Evolutionary conservation across 2,797 vertebrate species (phyloP).

Genomic region (Pyrocephalus nanus): DNA sequence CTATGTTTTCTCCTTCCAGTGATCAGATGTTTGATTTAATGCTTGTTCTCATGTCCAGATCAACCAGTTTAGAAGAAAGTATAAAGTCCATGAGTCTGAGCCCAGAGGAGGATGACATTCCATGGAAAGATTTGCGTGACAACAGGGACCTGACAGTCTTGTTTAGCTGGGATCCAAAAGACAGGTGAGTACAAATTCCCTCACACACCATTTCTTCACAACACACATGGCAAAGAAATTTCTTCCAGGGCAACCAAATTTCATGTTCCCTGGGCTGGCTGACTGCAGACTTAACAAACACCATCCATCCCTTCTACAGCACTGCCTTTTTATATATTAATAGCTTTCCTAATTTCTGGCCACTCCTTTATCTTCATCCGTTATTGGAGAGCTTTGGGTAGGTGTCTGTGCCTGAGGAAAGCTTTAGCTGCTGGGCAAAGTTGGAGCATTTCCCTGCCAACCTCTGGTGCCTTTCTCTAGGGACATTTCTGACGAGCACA

Average conservation of each 20-base stretch:
- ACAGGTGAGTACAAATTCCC: slow-evolving; percentile 75
- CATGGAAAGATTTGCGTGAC: slow-evolving; percentile 91
- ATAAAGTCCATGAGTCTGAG: slow-evolving; percentile 93
- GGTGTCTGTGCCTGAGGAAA: neutral
- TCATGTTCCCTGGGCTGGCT: neutral
- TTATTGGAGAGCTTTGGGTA: neutral
- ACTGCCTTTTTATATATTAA: neutral
- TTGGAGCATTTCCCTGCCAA: neutral
- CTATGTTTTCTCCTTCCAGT: neutral
- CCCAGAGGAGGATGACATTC: slow-evolving; percentile 97
- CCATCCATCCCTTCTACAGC: neutral
- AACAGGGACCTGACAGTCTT: slow-evolving; percentile 96
- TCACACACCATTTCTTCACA: neutral
- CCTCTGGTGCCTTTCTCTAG: slow-evolving; percentile 74
- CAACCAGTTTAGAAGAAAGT: slow-evolving; percentile 91
- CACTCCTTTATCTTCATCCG: neutral
- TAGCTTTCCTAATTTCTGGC: neutral
- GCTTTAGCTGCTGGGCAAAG: neutral
- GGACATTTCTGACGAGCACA: slow-evolving; percentile 87
- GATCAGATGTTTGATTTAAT: neutral
- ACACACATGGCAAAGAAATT: neutral
- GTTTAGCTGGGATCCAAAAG: slow-evolving; percentile 92
- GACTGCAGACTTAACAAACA: neutral
- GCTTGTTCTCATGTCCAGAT: slow-evolving; percentile 64
- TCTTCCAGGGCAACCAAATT: neutral